Percentiles rank a stretch among this genome's conserved stretches.
Conservation (phyloP, 2,888 invertebrate species). For the Drosophila trichaetosa region DNA sequence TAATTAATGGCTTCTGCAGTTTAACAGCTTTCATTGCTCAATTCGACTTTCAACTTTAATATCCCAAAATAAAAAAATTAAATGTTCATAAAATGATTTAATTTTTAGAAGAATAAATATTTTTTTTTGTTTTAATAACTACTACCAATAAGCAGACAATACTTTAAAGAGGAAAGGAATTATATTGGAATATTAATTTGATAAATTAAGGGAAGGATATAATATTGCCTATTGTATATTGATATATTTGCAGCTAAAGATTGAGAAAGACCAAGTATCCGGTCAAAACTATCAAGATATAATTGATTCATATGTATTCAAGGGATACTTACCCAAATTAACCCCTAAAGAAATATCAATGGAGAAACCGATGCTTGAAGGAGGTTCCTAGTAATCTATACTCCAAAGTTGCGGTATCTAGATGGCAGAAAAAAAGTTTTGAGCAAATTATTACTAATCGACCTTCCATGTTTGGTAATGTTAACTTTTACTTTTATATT, state of each 20-base stretch:
- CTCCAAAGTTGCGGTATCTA: background rate
- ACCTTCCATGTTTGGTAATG: background rate
- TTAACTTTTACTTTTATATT: background rate
- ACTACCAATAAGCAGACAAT: background rate
- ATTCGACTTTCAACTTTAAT: background rate
- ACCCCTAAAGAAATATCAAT: too few species aligned
- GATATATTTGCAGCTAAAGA: too few species aligned
- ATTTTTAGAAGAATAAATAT: background rate
- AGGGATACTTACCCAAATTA: too few species aligned
- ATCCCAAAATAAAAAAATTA: background rate
- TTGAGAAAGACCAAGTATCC: too few species aligned
- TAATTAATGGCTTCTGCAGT: background rate
- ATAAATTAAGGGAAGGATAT: too few species aligned
- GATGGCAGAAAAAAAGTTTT: background rate
- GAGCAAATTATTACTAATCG: background rate
- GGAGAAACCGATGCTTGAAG: background rate
- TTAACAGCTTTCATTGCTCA: too few species aligned
- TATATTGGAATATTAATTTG: too few species aligned
- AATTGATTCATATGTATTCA: too few species aligned
- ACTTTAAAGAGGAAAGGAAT: too few species aligned
- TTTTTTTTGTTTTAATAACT: background rate
- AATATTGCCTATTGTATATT: too few species aligned
- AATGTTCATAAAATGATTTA: background rate
- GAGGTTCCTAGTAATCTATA: background rate
- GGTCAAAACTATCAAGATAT: too few species aligned